Evolutionary conservation across 2,888 invertebrate genomes (phyloP).

Genomic region (Parapristionchus giblindavisi): DNA sequence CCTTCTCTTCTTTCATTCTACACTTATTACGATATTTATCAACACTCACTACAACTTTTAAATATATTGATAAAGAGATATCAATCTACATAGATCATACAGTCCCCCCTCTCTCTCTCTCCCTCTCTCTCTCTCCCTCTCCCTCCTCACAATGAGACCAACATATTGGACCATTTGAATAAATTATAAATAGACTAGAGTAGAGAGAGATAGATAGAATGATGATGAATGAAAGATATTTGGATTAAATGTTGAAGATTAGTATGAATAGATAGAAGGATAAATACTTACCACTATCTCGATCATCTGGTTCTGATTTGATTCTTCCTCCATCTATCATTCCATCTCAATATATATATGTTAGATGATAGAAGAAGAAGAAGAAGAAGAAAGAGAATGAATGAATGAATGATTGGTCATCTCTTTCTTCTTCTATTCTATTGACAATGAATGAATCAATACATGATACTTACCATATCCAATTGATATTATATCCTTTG

Average conservation of each 20-base stretch:
- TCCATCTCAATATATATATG: too few species aligned
- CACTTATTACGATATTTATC: constrained; percentile 1
- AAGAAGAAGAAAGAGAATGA: too few species aligned
- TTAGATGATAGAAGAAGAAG: too few species aligned
- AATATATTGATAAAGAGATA: too few species aligned
- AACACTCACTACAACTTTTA: too few species aligned
- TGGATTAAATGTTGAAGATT: neutral
- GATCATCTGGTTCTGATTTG: constrained; percentile 23
- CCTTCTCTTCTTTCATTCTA: constrained; percentile 10
- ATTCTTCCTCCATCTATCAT: constrained; percentile 1
- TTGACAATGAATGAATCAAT: constrained; percentile 9
- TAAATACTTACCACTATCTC: constrained; percentile 24
- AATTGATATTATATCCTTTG: constrained; percentile 25
- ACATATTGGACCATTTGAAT: neutral
- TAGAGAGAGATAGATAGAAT: neutral
- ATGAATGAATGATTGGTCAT: too few species aligned
- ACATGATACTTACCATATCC: constrained; percentile 26
- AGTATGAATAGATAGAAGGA: neutral
- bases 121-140: neutral
- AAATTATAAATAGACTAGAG: constrained; percentile 1
- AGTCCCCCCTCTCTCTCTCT: too few species aligned
- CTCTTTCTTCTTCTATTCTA: neutral
- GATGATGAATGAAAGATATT: neutral
- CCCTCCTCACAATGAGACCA: neutral
- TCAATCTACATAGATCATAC: too few species aligned